Evolutionary conservation across 2,888 invertebrate species (phyloP), one percentile per base, ranked within the genome.

Genomic region (Himalopsyche kuldschensis): DNA sequence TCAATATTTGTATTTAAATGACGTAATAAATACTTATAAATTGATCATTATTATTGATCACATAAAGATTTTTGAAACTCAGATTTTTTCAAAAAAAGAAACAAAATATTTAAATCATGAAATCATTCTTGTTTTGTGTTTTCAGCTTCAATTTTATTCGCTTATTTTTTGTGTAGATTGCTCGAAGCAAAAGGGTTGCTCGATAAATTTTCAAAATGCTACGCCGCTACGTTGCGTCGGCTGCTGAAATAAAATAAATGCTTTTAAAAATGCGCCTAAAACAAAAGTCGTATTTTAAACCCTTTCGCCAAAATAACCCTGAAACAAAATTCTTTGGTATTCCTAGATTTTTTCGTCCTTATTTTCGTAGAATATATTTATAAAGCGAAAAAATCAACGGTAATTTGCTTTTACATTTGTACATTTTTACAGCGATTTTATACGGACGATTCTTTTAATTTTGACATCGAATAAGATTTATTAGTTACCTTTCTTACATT

Each of bases 281-380:
- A 83, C 80, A 83, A 83, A 80, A 83, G 83, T 80, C 83, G 80
- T 83, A 83, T 83, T 83, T 83, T 83, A 83, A 83, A 80, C 83
- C 83, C 77, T 80, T 83, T 83, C 83, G 83, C 78, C 77, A 80
- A 83, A 80, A 83, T 63, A 76, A 77, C 55, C 24, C 55, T 20
- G 20, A 55, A 55, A 55, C 20, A 55, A 55, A 55, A 55, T 6
- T 55, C 55, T 55, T 48, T 55, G 20, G 55, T 24, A 55, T 55
- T 55, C 24, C 55, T n/a, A 55, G 55, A 55, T 55, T 55, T 55
- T 55, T 24, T 20, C 24, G 41, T 15, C 41, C 20, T 55, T 55
- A 24, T 55, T 55, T 55, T 20, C 6, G 15, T 20, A 20, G 48
- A 17, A 48, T 48, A 41, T 41, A 55, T 55, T 55, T 55, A 41